Percentiles rank a stretch among this genome's conserved stretches.
Conservation (phyloP, 2,797 vertebrate genomes). For the Lagorchestes hirsutus region DNA sequence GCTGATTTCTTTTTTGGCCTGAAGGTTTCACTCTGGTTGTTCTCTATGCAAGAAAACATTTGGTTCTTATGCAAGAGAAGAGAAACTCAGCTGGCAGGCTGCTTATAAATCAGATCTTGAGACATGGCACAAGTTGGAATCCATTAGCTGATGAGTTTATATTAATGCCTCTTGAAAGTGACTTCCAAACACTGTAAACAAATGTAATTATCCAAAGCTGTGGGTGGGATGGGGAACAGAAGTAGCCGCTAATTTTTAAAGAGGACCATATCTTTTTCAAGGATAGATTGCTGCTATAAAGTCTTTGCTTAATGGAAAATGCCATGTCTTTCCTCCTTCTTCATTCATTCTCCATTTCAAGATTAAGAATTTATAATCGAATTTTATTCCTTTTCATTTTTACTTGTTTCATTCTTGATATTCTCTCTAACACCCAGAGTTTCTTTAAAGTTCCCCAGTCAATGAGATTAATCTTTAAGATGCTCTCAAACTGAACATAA, state of each 20-base stretch:
- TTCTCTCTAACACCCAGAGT: conserved; percentile 57
- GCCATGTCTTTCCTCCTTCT: background rate
- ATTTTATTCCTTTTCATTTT: background rate
- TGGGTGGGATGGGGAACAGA: conserved; percentile 9
- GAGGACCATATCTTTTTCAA: background rate
- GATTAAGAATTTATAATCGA: conserved; percentile 38
- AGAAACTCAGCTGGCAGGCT: conserved; percentile 54
- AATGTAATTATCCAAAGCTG: conserved; percentile 46
- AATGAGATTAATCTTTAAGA: conserved; percentile 61
- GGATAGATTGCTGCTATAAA: background rate
- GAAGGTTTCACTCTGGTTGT: conserved; percentile 35
- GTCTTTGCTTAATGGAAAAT: background rate
- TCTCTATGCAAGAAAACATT: conserved; percentile 42
- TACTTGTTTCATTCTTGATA: background rate
- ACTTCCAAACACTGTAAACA: conserved; percentile 52
- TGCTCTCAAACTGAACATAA: conserved; percentile 70
- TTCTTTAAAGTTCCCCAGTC: conserved; percentile 44
- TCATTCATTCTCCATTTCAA: conserved; percentile 15
- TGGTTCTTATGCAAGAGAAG: conserved; percentile 18
- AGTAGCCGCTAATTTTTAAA: conserved; percentile 10
- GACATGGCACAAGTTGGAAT: background rate
- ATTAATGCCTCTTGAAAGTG: conserved; percentile 25
- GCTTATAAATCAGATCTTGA: conserved; percentile 39
- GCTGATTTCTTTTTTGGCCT: conserved; percentile 34
- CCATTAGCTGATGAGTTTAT: conserved; percentile 46